phyloP scores from a whole-genome alignment of 2,888 invertebrate species.

The Petrolisthes cinctipes region DNA sequence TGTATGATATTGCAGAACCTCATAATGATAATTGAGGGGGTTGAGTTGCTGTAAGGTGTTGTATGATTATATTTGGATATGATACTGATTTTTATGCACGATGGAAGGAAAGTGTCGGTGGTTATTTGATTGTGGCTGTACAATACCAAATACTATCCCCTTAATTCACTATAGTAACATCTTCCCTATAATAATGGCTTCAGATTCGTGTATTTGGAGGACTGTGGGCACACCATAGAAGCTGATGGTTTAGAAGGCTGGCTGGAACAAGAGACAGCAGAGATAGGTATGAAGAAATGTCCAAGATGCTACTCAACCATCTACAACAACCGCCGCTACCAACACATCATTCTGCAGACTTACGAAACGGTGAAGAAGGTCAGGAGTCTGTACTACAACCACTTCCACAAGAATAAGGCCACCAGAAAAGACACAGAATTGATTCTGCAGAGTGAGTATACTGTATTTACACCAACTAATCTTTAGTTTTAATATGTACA shows the following conservation, averaged over 20 bases:
- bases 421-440: slow-evolving; percentile 37
- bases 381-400: slow-evolving; percentile 34
- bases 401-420: not conserved
- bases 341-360: slow-evolving; percentile 71
- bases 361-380: slow-evolving; percentile 41
- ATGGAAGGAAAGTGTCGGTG: no score
- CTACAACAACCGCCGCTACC: slow-evolving; percentile 75
- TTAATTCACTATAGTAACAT: not conserved
- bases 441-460: slow-evolving; percentile 37
- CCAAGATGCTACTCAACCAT: slow-evolving; percentile 76
- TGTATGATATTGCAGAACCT: no score
- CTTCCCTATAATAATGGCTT: slow-evolving; percentile 49
- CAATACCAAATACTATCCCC: no score
- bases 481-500: no score
- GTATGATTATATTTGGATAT: no score
- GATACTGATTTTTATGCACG: no score
- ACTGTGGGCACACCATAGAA: slow-evolving; percentile 70
- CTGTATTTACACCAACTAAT: not conserved
- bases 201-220: slow-evolving; percentile 67
- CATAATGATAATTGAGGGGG: no score
- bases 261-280: slow-evolving; percentile 66
- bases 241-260: slow-evolving; percentile 69
- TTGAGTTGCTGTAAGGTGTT: no score
- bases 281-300: slow-evolving; percentile 71
- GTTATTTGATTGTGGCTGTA: no score